A percentile compares a stretch with the other conserved stretches of the same genome.
phyloP scores from a whole-genome alignment of 2,888 invertebrate genomes.

The Atethmia centrago region DNA sequence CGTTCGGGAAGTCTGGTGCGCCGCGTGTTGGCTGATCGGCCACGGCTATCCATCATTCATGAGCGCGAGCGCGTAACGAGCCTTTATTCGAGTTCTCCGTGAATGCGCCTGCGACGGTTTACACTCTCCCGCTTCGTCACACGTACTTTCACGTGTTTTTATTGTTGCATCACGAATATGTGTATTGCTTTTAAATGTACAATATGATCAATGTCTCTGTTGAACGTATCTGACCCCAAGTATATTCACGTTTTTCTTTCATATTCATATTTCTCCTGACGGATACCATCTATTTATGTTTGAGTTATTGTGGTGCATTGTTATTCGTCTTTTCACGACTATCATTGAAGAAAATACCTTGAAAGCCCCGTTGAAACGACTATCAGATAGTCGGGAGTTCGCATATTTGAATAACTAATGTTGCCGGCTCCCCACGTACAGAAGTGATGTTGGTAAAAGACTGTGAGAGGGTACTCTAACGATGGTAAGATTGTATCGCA shows the following conservation, averaged over 20 bases:
- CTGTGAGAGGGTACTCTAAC: constrained; percentile 80
- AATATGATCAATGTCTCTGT: constrained; percentile 75
- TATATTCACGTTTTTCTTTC: constrained; percentile 66
- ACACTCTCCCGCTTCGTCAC: constrained; percentile 74
- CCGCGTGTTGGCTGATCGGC: constrained; percentile 81
- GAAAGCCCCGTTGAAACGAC: constrained; percentile 74
- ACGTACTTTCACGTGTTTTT: constrained; percentile 63
- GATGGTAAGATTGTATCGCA: constrained; percentile 85
- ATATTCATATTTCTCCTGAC: constrained; percentile 72
- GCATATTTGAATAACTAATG: constrained; percentile 89
- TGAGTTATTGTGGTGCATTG: constrained; percentile 79
- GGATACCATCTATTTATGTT: constrained; percentile 71
- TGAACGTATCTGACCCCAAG: constrained; percentile 69
- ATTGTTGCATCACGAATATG: constrained; percentile 83
- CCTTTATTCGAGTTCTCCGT: constrained; percentile 82
- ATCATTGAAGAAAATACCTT: constrained; percentile 78
- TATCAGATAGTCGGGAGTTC: constrained; percentile 83
- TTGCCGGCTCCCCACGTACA: constrained; percentile 75
- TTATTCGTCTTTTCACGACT: constrained; percentile 77
- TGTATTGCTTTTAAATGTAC: constrained; percentile 74
- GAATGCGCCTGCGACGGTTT: constrained; percentile 81
- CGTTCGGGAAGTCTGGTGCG: constrained; percentile 58
- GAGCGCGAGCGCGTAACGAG: constrained; percentile 87
- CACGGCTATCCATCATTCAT: constrained; percentile 88
- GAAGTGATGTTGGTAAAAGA: constrained; percentile 74